Conservation (phyloP, 2,113 vertebrate species). For the Anthoscopus minutus region DNA sequence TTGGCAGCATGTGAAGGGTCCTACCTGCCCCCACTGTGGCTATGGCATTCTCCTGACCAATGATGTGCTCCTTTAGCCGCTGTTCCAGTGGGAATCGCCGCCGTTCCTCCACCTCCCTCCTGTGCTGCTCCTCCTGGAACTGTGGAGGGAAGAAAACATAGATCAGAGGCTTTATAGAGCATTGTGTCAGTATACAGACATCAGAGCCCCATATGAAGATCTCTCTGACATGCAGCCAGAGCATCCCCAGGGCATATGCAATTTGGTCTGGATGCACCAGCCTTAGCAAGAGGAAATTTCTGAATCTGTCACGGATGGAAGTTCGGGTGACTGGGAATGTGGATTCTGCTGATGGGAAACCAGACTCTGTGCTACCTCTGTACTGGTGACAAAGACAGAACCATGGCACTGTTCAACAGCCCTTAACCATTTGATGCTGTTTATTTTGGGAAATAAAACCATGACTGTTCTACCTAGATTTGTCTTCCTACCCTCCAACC, state of each 20-base stretch:
- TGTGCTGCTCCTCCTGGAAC: conserved; percentile 84
- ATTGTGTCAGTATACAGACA: accelerated
- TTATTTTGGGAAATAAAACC: background rate
- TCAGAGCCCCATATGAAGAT: background rate
- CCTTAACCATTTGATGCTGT: background rate
- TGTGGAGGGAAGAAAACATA: background rate
- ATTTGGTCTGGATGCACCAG: background rate
- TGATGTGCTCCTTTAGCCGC: conserved; percentile 90
- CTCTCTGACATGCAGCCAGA: background rate
- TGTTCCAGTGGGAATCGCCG: conserved; percentile 91
- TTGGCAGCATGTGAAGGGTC: background rate
- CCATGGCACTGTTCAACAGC: background rate
- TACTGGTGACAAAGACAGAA: background rate
- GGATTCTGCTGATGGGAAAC: background rate
- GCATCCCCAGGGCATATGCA: background rate
- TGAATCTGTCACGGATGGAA: background rate
- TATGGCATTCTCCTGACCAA: conserved; percentile 93
- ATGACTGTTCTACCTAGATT: background rate
- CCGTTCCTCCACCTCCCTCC: conserved; percentile 82
- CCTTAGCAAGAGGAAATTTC: background rate
- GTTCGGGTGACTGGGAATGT: background rate
- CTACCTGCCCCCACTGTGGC: conserved; percentile 90
- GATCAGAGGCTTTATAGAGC: background rate
- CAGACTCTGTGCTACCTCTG: background rate
- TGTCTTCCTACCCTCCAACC: background rate